A percentile compares a stretch with the other conserved stretches of the same genome.
phyloP scores from a whole-genome alignment of 1,140 invertebrate species.

The Heliconius hermathena region DNA sequence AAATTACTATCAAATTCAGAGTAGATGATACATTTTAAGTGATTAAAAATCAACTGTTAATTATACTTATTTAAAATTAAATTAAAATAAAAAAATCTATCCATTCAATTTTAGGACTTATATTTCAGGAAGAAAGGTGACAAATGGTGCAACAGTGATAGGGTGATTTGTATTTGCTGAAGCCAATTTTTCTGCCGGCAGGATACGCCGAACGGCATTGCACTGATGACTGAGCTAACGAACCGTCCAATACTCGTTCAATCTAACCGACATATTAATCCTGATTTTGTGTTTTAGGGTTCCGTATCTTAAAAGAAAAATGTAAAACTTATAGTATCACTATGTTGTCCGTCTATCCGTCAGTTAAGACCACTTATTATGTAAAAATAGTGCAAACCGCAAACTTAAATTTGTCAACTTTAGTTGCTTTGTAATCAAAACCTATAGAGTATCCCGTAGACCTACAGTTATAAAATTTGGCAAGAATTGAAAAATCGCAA shows the following conservation, averaged over 20 bases:
- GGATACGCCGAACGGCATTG: conserved; percentile 53
- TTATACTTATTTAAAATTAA: background rate
- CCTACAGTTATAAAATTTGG: too few relatives aligned
- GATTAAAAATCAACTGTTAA: background rate
- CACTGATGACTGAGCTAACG: conserved; percentile 64
- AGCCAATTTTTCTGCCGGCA: conserved; percentile 61
- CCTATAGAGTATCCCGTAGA: too few relatives aligned
- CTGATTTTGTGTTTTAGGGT: conserved; percentile 36
- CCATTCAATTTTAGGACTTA: background rate
- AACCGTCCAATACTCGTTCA: conserved; percentile 57
- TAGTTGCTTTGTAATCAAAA: too few relatives aligned
- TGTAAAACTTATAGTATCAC: too few relatives aligned
- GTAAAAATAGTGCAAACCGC: too few relatives aligned
- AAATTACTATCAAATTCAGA: background rate
- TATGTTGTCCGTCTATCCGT: too few relatives aligned
- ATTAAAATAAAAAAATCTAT: background rate
- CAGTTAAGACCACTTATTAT: too few relatives aligned
- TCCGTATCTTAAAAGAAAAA: too few relatives aligned
- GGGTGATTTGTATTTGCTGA: conserved; percentile 69
- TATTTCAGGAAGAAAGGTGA: conserved; percentile 23
- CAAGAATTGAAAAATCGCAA: too few relatives aligned
- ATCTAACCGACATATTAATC: conserved; percentile 62
- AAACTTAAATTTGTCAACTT: too few relatives aligned
- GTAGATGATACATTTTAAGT: background rate
- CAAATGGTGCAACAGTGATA: conserved; percentile 44